These are phyloP conservation scores for Megatriorchis doriae DNA, from an alignment of 2,113 vertebrate species.

Conservation along the genomic window DNA sequence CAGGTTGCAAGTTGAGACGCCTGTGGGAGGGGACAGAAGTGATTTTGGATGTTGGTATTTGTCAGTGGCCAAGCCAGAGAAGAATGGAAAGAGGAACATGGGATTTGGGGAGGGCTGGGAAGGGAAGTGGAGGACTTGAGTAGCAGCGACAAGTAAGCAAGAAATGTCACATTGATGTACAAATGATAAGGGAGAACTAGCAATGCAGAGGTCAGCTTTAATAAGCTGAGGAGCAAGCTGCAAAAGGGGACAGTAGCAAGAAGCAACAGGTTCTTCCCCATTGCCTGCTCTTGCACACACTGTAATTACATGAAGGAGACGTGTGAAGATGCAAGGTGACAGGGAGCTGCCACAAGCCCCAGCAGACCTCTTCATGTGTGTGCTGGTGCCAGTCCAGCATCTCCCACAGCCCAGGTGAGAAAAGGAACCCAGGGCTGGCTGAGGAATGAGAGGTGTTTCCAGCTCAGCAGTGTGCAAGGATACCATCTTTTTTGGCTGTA, in stretches of 20 bases:
- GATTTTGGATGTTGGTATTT: not conserved
- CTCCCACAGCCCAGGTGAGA: not conserved
- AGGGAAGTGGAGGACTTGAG: not conserved
- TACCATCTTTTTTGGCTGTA: not conserved
- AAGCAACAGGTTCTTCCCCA: not conserved
- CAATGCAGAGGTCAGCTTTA: not conserved
- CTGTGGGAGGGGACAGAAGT: not conserved
- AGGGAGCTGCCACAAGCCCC: not conserved
- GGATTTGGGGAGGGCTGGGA: not conserved
- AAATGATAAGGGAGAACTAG: not conserved
- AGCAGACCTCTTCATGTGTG: rapidly evolving
- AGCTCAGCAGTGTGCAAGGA: not conserved
- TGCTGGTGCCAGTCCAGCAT: not conserved
- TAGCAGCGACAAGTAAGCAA: not conserved
- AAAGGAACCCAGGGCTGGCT: not conserved
- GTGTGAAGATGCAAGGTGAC: not conserved
- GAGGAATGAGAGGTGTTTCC: not conserved
- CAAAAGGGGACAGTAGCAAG: not conserved
- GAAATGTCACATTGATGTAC: not conserved
- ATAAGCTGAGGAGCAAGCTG: not conserved
- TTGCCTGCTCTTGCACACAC: not conserved
- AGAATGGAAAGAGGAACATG: not conserved
- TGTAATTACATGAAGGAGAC: not conserved
- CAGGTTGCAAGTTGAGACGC: not conserved
- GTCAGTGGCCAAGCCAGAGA: not conserved